phyloP scores from a whole-genome alignment of 2,113 vertebrate genomes.

The Hippocampus barbouri region DNA sequence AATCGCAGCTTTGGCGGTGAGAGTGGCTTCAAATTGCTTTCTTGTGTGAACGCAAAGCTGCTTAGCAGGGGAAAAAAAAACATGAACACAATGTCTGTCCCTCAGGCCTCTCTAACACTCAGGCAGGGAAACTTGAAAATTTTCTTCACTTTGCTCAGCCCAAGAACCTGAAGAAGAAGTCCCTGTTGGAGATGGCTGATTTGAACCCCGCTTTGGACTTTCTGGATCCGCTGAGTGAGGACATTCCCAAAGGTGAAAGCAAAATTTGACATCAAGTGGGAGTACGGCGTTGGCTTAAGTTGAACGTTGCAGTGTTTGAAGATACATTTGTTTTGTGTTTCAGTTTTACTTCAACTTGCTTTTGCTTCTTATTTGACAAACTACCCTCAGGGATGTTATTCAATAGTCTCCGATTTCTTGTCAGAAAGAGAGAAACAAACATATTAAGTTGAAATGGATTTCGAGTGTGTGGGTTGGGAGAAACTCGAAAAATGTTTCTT shows the following conservation, averaged over 20 bases:
- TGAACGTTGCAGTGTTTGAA: too few relatives aligned
- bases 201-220: constrained; percentile 85
- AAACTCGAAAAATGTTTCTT: too few relatives aligned
- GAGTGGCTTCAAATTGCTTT: neutral
- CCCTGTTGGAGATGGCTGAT: constrained; percentile 79
- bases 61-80: neutral
- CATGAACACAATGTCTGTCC: neutral
- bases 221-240: constrained; percentile 84
- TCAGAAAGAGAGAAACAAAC: neutral
- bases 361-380: too few relatives aligned
- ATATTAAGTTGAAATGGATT: too few relatives aligned
- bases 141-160: constrained; percentile 85
- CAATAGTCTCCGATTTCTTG: neutral
- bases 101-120: constrained; percentile 79
- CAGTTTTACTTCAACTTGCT: too few relatives aligned
- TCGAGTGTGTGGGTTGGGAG: too few relatives aligned
- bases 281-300: too few relatives aligned
- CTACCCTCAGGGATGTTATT: neutral
- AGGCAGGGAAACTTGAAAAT: constrained; percentile 80
- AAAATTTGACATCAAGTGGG: neutral
- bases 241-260: constrained; percentile 81
- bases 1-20: constrained; percentile 89
- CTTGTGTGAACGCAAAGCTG: neutral
- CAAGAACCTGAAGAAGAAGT: constrained; percentile 76
- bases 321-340: too few relatives aligned